These are phyloP conservation scores for Cydia fagiglandana DNA, from an alignment of 1,140 invertebrate species.

Conservation along the genomic window DNA sequence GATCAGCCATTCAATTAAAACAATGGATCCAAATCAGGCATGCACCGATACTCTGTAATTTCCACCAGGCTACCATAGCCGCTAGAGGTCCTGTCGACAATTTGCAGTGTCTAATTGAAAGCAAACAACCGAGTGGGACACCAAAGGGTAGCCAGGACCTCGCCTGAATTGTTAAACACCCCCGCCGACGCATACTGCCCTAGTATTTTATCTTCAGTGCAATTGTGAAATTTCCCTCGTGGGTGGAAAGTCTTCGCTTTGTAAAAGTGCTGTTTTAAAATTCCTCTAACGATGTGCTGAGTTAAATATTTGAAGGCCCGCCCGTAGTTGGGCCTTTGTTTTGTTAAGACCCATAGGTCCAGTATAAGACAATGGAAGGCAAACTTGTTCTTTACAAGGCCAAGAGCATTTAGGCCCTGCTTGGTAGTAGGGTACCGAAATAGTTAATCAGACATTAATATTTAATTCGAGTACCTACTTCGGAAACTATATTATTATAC, in stretches of 20 bases:
- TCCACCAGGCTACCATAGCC: slow-evolving; percentile 52
- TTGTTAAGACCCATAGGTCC: slow-evolving; percentile 4
- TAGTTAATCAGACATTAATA: too few relatives aligned
- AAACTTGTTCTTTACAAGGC: neutral
- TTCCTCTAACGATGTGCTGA: slow-evolving; percentile 24
- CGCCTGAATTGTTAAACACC: slow-evolving; percentile 55
- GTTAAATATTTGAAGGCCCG: slow-evolving; percentile 10
- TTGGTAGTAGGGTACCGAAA: too few relatives aligned
- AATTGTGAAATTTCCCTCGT: slow-evolving; percentile 27
- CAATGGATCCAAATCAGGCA: slow-evolving; percentile 4
- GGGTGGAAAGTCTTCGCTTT: slow-evolving; percentile 2
- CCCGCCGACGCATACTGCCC: slow-evolving; percentile 46
- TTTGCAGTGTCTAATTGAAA: slow-evolving; percentile 66
- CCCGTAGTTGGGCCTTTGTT: neutral
- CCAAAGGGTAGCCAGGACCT: slow-evolving; percentile 49
- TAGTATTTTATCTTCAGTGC: slow-evolving; percentile 39
- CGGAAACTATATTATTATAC: too few relatives aligned
- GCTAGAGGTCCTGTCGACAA: slow-evolving; percentile 39
- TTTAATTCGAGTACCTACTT: too few relatives aligned
- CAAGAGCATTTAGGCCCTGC: too few relatives aligned
- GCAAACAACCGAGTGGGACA: slow-evolving; percentile 54
- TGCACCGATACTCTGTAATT: slow-evolving; percentile 20
- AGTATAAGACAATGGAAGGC: neutral
- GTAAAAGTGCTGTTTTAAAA: slow-evolving; percentile 26
- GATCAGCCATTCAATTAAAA: neutral